phyloP scores from a whole-genome alignment of 2,797 vertebrate genomes.

The Fundulus diaphanus region DNA sequence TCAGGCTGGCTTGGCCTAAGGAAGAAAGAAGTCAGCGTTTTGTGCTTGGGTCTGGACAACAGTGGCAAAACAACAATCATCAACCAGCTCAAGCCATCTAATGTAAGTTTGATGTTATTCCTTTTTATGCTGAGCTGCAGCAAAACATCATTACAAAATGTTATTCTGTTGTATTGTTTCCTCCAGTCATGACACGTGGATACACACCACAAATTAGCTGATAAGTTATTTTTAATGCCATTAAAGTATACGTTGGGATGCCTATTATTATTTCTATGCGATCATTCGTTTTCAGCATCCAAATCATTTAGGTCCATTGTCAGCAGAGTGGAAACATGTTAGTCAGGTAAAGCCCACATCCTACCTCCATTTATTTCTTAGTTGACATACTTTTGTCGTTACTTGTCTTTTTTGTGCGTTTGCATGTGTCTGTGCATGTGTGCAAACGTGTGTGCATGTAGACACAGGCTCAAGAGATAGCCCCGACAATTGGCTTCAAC shows the following conservation, averaged over 20 bases:
- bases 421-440: slow-evolving; percentile 17
- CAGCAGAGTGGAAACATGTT: slow-evolving; percentile 80
- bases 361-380: slow-evolving; percentile 20
- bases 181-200: slow-evolving; percentile 1
- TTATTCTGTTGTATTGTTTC: neutral
- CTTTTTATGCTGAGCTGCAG: neutral
- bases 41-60: slow-evolving; percentile 97
- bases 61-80: slow-evolving; percentile 99
- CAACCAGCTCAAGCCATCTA: slow-evolving; percentile 95
- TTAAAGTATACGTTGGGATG: slow-evolving; percentile 11
- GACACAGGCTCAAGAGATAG: slow-evolving; percentile 94
- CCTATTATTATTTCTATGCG: slow-evolving; percentile 46
- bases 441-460: slow-evolving; percentile 65
- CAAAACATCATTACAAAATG: neutral
- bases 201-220: neutral
- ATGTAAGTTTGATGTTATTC: slow-evolving; percentile 83
- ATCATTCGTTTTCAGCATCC: slow-evolving; percentile 73
- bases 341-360: slow-evolving; percentile 73
- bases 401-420: slow-evolving; percentile 68
- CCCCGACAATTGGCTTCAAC: slow-evolving; percentile 98
- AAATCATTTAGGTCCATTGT: slow-evolving; percentile 76
- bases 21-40: slow-evolving; percentile 96
- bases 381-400: slow-evolving; percentile 69
- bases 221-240: neutral
- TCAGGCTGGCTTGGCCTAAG: slow-evolving; percentile 92